These are phyloP conservation scores for Nephrotoma flavescens DNA, from an alignment of 2,888 invertebrate genomes.

Conservation along the genomic window DNA sequence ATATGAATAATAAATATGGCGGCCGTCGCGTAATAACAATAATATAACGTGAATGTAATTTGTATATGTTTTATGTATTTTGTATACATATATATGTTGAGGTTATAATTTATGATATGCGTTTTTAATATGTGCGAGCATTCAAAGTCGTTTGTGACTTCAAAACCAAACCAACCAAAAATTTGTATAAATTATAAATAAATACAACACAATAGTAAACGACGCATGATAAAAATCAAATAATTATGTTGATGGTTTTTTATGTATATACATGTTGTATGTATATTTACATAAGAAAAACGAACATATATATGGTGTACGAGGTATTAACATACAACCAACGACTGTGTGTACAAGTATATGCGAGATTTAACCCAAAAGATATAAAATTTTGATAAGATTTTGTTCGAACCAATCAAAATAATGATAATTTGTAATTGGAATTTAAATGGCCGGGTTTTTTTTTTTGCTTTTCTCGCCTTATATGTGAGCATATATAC, in stretches of 20 bases:
- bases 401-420: neutral
- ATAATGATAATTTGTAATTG: neutral
- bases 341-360: neutral
- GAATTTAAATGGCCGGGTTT: neutral
- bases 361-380: neutral
- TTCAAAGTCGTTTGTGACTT: neutral
- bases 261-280: neutral
- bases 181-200: neutral
- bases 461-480: neutral
- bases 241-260: neutral
- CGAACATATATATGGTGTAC: neutral
- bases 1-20: neutral
- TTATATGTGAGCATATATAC: neutral
- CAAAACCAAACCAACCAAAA: neutral
- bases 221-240: neutral
- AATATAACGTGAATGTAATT: neutral
- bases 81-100: neutral
- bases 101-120: neutral
- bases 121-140: neutral
- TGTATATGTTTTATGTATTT: neutral
- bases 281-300: neutral
- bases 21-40: neutral
- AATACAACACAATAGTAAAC: neutral
- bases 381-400: neutral
- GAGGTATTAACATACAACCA: neutral